Evolutionary conservation across 2,888 invertebrate species (phyloP).

Genomic region (Chydorus sphaericus): DNA sequence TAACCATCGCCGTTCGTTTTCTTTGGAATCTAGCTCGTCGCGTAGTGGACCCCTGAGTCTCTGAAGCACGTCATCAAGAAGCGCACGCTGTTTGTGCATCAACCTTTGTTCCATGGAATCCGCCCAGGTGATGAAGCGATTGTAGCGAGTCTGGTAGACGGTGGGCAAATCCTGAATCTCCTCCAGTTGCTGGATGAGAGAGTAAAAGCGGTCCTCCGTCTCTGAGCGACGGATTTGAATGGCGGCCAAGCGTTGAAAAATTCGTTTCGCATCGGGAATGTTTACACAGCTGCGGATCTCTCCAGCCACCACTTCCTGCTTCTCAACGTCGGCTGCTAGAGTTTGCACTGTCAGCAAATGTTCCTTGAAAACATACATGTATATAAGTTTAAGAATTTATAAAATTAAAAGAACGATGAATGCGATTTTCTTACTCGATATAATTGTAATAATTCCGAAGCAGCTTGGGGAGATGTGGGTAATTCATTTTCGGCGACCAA

Average conservation of each 20-base stretch:
- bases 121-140: conserved; percentile 53
- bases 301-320: conserved; percentile 56
- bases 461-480: conserved; percentile 14
- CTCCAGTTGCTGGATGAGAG: conserved; percentile 52
- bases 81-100: conserved; percentile 1
- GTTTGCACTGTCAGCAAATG: conserved; percentile 42
- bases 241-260: conserved; percentile 62
- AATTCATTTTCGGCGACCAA: conserved; percentile 13
- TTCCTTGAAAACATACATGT: conserved; percentile 22
- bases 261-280: conserved; percentile 63
- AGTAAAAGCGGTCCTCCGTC: conserved; percentile 58
- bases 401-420: not conserved
- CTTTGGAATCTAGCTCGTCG: conserved; percentile 9
- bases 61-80: conserved; percentile 10
- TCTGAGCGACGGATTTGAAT: conserved; percentile 66
- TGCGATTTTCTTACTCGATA: conserved; percentile 14
- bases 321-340: conserved; percentile 48
- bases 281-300: conserved; percentile 71
- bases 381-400: not conserved
- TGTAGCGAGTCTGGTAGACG: conserved; percentile 42
- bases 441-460: conserved; percentile 6
- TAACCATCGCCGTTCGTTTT: conserved; percentile 39
- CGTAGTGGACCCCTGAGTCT: conserved; percentile 7
- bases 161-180: conserved; percentile 55
- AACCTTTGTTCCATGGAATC: conserved; percentile 49